Percentiles rank a stretch among this genome's conserved stretches.
Evolutionary conservation across 2,797 vertebrate species (phyloP).

Genomic region (Sphenopsis melanotis): DNA sequence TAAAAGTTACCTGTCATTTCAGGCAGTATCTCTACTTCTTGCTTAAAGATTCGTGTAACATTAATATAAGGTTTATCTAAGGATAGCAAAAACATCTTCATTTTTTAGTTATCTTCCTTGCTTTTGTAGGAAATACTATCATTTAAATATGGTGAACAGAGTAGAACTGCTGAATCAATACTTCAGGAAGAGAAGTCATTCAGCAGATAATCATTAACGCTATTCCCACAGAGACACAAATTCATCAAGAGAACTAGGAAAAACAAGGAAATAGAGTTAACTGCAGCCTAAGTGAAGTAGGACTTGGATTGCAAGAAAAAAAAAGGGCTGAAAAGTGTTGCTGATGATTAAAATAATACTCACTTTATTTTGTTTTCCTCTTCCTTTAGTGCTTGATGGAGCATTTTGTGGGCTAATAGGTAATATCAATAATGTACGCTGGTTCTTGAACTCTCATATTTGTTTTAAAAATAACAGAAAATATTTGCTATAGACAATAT

Average conservation of each 20-base stretch:
- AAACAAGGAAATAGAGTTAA: background rate
- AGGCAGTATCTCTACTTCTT: background rate
- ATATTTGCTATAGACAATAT: accelerated
- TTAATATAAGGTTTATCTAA: background rate
- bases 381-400: background rate
- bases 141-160: background rate
- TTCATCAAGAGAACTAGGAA: background rate
- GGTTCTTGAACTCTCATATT: background rate
- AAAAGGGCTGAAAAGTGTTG: background rate
- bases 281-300: background rate
- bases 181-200: background rate
- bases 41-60: background rate
- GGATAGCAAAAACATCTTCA: background rate
- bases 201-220: background rate
- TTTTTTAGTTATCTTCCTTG: background rate
- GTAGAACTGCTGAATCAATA: background rate
- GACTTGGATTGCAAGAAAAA: background rate
- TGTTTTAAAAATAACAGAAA: background rate
- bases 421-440: background rate
- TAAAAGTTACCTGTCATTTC: background rate
- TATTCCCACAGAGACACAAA: background rate
- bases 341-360: background rate
- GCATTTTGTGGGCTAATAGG: background rate
- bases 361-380: background rate
- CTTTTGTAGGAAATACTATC: background rate